A percentile compares a stretch with the other conserved stretches of the same genome.
phyloP scores from a whole-genome alignment of 2,797 vertebrate species.

The Cuniculus paca region DNA sequence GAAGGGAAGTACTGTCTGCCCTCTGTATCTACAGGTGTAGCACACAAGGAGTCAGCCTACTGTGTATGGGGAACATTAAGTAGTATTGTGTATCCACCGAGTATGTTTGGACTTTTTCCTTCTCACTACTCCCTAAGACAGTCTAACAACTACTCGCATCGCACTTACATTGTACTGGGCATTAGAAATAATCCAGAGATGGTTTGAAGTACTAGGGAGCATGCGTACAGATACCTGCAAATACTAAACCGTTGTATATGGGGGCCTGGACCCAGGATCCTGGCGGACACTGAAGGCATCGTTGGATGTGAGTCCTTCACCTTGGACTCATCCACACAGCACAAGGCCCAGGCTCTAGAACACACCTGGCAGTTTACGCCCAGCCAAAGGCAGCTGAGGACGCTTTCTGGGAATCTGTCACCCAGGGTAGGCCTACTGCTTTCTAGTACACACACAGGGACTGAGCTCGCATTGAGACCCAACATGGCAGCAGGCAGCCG shows the following conservation, averaged over 20 bases:
- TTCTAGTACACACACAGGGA: slow-evolving; percentile 48
- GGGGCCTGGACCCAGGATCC: background rate
- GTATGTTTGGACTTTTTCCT: background rate
- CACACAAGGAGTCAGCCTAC: no score
- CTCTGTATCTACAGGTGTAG: background rate
- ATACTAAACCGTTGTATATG: background rate
- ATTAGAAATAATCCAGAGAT: background rate
- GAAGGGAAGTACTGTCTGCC: background rate
- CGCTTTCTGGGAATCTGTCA: background rate
- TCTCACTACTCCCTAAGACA: background rate
- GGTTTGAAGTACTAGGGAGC: background rate
- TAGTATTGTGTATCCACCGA: background rate
- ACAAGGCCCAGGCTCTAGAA: background rate
- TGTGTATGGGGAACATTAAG: background rate
- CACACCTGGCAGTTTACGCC: background rate
- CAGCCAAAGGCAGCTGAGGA: background rate
- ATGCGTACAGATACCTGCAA: background rate
- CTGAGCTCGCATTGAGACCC: background rate
- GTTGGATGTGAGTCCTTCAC: background rate
- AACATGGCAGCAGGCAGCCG: background rate
- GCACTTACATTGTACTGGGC: background rate
- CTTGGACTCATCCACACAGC: background rate
- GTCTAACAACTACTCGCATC: background rate
- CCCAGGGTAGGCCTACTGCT: background rate
- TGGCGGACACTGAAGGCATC: background rate